Evolutionary conservation across 2,888 invertebrate species (phyloP), one percentile per base, ranked within the genome.

Genomic region (Dugesia japonica): DNA sequence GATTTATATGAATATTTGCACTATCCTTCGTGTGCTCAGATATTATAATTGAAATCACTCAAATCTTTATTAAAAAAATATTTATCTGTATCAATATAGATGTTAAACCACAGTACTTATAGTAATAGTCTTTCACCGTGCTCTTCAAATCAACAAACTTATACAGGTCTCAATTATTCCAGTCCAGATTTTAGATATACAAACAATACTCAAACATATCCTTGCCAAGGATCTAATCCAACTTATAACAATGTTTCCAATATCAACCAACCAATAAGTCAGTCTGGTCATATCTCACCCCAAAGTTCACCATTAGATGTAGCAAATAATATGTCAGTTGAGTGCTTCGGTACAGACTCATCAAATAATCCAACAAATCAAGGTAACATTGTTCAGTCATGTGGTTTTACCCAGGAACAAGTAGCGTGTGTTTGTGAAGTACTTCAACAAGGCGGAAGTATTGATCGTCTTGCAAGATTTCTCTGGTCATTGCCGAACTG

Each of bases 351-450:
- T 38, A 38, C 38, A 9, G 38, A 38, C 9, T 38, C 38, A 38
- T 38, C 38, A 17, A 38, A 17, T 38, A 38, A 38, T 17, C 38
- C 38, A 13, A 17, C 38, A 13, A 38, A 38, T 38, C 38, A 38
- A 17, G 38, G 38, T 17, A 38, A 38, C 17, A 38, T 38, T 38
- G 38, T 74, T n/a, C 74, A 31, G 27, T 74, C 72, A 17, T 75
- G 38, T 28, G 75, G 75, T 7, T 94, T 94, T 87, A 93, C 93
- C 81, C 92, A 92, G 87, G 93, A 94, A 86, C 94, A 95, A 86
- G 93, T 95, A 83, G 92, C 94, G 80, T 94, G 94, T 86, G 93
- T 94, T 77, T 95, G 94, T 86, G 94, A 95, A 89, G 91, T 91
- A 84, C 87, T 94, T 42, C 91, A 92, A 82, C 92, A 93, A 83